Evolutionary conservation across 2,113 vertebrate genomes (phyloP), one percentile per base, ranked within the genome.

Genomic region (Perca fluviatilis): DNA sequence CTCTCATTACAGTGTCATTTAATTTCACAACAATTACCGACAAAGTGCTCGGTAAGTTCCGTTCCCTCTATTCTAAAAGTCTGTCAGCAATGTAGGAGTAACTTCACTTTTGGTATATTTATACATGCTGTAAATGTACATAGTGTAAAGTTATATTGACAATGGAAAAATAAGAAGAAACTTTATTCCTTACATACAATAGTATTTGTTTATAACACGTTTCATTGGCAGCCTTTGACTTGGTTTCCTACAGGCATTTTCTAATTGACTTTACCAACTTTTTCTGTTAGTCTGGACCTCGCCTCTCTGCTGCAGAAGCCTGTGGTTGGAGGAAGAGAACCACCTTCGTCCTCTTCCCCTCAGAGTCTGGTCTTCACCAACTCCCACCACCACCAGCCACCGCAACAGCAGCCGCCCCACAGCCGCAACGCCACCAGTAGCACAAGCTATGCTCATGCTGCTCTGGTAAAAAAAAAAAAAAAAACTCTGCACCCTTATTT

Each of bases 301-400:
- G 95, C 96, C 47, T 91, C 97, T 14, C 94, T 99, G 86, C 96
- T 99, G 88, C 98, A 97, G 90, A 99, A 98, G 81, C 96, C 97
- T 0, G 88, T 93, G 53, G 87, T 86, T 77, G 91, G 92, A 94
- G 78, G 79, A 84, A 81, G 95, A 95, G 91, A 98, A 83, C 56
- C 94, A 56, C 49, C 96, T 21, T 82, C 90, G 2, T 95, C 97
- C 40, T 88, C 97, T 51, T 96, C 97, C 80, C 91, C 96, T 51
- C 97, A 98, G 93, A 97, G 97, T 66, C 92, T 99, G 79, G 96
- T 99, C 70, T 99, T 99, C 93, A 99, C 97, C 25, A 99, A 99
- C 94, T 99, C 97, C 89, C 97, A 99, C 92, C 95, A 95, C 82
- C 89, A 84, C 79, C 88, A 67, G 33, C 63, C 64, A 4, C 61